phyloP scores from a whole-genome alignment of 2,888 invertebrate genomes.

The Tuberolachnus salignus region DNA sequence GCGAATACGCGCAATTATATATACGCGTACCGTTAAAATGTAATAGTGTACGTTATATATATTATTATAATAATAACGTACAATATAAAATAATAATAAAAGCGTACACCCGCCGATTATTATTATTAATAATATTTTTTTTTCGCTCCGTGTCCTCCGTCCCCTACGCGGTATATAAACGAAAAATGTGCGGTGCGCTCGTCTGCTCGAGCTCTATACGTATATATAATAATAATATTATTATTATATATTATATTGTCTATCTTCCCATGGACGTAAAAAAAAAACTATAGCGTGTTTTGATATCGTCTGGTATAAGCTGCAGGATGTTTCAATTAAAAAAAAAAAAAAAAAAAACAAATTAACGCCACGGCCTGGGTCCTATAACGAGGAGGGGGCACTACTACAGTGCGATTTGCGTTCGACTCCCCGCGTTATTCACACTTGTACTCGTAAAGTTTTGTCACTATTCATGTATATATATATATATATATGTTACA shows the following conservation, averaged over 20 bases:
- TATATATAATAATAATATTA: not conserved
- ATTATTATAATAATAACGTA: too few species aligned
- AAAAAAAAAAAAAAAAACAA: not conserved
- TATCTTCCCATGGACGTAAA: not conserved
- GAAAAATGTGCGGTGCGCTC: not conserved
- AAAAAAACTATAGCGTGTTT: not conserved
- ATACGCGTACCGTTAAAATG: too few species aligned
- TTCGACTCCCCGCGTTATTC: not conserved
- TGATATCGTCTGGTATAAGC: not conserved
- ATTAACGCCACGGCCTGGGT: not conserved
- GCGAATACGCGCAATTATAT: too few species aligned
- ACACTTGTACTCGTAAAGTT: too few species aligned
- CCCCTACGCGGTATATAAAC: too few species aligned
- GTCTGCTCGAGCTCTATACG: not conserved
- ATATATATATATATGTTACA: too few species aligned
- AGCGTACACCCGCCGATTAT: too few species aligned
- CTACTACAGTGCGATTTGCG: not conserved
- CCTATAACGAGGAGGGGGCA: not conserved
- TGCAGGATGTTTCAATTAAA: slow-evolving; percentile 36
- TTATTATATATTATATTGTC: not conserved
- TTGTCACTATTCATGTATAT: too few species aligned
- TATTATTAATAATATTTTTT: too few species aligned
- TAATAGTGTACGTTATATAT: too few species aligned
- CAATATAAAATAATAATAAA: too few species aligned
- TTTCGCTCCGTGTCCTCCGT: not conserved